phyloP scores from a whole-genome alignment of 2,113 vertebrate species.

The Clarias gariepinus region DNA sequence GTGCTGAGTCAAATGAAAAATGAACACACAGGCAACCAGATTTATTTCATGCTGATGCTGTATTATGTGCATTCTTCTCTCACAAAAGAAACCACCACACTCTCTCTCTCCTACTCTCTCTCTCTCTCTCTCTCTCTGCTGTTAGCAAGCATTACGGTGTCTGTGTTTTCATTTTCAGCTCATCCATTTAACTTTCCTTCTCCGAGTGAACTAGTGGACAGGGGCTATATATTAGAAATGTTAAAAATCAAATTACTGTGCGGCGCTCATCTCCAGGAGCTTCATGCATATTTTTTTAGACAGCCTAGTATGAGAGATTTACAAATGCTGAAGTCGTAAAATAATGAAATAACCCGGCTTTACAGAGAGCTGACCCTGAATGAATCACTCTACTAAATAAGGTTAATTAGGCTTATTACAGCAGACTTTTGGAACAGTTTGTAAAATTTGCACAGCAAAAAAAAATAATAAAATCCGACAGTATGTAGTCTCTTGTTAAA shows the following conservation, averaged over 20 bases:
- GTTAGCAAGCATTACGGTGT: conserved; percentile 11
- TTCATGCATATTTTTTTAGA: background rate
- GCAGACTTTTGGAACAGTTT: background rate
- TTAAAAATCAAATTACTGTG: background rate
- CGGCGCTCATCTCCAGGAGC: background rate
- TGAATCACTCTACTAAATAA: background rate
- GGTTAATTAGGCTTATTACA: background rate
- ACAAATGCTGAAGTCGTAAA: background rate
- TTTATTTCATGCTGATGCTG: background rate
- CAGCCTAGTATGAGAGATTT: background rate
- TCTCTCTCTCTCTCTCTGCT: background rate
- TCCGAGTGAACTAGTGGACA: background rate
- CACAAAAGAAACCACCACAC: background rate
- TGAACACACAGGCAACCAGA: background rate
- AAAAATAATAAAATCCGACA: background rate
- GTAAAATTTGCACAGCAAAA: background rate
- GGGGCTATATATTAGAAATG: conserved; percentile 10
- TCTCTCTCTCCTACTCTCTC: background rate
- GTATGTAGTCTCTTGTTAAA: too few relatives aligned
- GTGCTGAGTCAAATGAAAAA: conserved; percentile 38
- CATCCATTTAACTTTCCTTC: conserved; percentile 17
- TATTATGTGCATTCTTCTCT: background rate
- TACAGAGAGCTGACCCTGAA: background rate
- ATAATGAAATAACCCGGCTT: background rate
- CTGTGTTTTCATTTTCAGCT: conserved; percentile 14